phyloP scores from a whole-genome alignment of 2,888 invertebrate species.

The Oligia fasciuncula region DNA sequence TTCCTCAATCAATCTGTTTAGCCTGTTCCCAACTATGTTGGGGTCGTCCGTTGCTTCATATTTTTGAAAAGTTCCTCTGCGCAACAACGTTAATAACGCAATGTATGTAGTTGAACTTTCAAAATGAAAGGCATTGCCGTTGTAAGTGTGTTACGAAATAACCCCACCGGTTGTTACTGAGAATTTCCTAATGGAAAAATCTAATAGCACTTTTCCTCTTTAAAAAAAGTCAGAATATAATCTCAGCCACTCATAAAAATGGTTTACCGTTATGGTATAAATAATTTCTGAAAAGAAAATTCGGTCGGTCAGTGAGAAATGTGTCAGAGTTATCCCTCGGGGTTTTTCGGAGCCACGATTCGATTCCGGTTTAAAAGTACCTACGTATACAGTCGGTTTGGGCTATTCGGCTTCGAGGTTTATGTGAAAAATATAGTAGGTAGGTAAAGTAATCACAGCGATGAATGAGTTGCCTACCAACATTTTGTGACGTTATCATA shows the following conservation, averaged over 20 bases:
- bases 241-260: conserved; percentile 25
- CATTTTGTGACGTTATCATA: neutral
- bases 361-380: conserved; percentile 48
- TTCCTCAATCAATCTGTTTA: too few species aligned
- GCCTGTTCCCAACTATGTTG: too few species aligned
- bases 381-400: conserved; percentile 31
- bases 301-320: conserved; percentile 51
- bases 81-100: neutral
- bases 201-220: conserved; percentile 3
- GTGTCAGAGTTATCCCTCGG: conserved; percentile 42
- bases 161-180: neutral
- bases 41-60: neutral
- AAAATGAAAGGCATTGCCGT: neutral
- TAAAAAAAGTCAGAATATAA: neutral
- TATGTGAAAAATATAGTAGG: conserved; percentile 15
- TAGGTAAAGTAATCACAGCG: neutral
- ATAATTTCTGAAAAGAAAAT: conserved; percentile 45
- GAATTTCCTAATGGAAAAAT: neutral
- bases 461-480: neutral
- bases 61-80: neutral
- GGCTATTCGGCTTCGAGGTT: conserved; percentile 18
- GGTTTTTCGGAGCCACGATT: conserved; percentile 39
- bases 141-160: neutral
- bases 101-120: neutral
- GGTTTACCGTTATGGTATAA: conserved; percentile 31